These are phyloP conservation scores for Antedon mediterranea DNA, from an alignment of 53 echinoderm and acorn worm genomes.

Conservation along the genomic window DNA sequence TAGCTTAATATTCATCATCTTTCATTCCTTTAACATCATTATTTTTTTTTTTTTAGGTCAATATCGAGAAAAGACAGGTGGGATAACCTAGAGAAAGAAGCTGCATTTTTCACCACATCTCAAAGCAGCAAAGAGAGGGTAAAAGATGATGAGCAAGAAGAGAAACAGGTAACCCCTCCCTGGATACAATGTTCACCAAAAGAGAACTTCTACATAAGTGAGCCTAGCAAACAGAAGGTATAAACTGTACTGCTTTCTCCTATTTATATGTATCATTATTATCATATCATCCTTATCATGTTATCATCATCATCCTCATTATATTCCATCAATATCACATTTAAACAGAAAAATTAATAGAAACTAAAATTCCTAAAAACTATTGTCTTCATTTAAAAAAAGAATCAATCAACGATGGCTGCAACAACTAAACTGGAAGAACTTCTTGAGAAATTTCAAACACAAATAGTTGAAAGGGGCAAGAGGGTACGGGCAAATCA, in stretches of 20 bases:
- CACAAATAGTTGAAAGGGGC: conserved; percentile 62
- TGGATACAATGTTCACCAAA: conserved; percentile 86
- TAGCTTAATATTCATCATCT: too few species aligned
- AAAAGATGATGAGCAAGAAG: conserved; percentile 11
- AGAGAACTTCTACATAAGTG: conserved; percentile 61
- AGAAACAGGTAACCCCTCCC: conserved; percentile 5
- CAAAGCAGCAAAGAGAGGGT: conserved; percentile 10
- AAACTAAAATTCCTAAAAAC: too few species aligned
- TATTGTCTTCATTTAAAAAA: not conserved
- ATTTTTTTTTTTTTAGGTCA: not conserved
- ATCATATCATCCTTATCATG: too few species aligned
- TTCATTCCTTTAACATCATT: too few species aligned
- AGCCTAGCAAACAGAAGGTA: conserved; percentile 51
- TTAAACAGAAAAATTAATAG: too few species aligned
- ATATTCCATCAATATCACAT: too few species aligned
- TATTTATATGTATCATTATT: too few species aligned
- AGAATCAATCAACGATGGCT: conserved; percentile 68
- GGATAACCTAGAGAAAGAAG: conserved; percentile 12
- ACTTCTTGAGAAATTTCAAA: conserved; percentile 42
- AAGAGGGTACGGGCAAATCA: conserved; percentile 20
- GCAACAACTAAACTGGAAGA: conserved; percentile 61
- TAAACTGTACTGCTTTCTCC: too few species aligned
- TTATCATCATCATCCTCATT: too few species aligned
- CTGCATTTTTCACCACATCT: conserved; percentile 11
- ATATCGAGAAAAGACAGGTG: conserved; percentile 11